Percentiles rank a stretch among this genome's conserved stretches.
phyloP scores from a whole-genome alignment of 2,888 invertebrate genomes.

The Gortyna flavago region DNA sequence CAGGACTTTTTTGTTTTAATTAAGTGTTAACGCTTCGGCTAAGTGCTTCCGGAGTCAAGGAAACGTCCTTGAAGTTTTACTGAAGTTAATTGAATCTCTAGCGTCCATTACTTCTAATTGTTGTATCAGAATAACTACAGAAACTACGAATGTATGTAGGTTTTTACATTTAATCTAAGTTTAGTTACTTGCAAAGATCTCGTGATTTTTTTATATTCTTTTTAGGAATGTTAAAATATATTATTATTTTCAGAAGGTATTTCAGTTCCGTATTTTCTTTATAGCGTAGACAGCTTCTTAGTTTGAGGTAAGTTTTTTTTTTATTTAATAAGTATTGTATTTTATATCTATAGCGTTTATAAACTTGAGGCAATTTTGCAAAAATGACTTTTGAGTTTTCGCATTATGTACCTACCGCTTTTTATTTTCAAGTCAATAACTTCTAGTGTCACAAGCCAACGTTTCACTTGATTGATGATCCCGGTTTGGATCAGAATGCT shows the following conservation, averaged over 20 bases:
- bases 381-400: not conserved
- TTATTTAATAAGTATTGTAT: not conserved
- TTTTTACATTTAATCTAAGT: conserved; percentile 1
- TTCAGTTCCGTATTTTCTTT: not conserved
- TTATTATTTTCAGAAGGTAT: not conserved
- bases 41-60: conserved; percentile 64
- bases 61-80: conserved; percentile 54
- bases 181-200: not conserved
- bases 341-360: not conserved
- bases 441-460: conserved; percentile 28
- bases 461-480: conserved; percentile 56
- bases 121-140: conserved; percentile 31
- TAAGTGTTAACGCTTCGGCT: conserved; percentile 43
- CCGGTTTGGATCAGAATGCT: conserved; percentile 13
- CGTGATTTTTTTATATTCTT: too few species aligned
- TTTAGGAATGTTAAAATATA: not conserved
- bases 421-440: conserved; percentile 23
- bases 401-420: not conserved
- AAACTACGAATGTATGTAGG: too few species aligned
- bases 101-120: conserved; percentile 43
- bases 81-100: conserved; percentile 34
- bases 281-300: not conserved
- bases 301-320: not conserved
- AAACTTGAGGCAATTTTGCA: not conserved
- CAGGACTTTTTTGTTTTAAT: conserved; percentile 58